phyloP scores from a whole-genome alignment of 1,140 invertebrate genomes.

The Akabosia matsudoensis region DNA sequence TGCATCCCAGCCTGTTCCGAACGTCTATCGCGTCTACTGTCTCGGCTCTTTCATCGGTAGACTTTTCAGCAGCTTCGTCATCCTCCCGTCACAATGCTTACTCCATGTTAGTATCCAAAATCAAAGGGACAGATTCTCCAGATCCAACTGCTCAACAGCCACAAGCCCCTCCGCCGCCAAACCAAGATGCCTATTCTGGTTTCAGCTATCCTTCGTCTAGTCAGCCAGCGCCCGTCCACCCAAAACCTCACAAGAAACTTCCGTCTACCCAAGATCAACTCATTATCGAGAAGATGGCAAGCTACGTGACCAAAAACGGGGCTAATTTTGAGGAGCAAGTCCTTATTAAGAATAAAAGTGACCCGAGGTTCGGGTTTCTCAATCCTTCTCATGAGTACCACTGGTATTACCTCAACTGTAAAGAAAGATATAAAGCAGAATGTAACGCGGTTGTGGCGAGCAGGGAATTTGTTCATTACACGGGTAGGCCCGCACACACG shows the following conservation, averaged over 20 bases:
- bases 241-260: constrained; percentile 52
- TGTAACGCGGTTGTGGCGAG: constrained; percentile 31
- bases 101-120: constrained; percentile 76
- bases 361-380: constrained; percentile 78
- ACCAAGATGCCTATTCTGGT: not conserved
- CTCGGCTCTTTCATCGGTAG: no score
- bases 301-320: constrained; percentile 91
- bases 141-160: not conserved
- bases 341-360: constrained; percentile 77
- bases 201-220: constrained; percentile 5
- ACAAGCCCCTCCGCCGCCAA: not conserved
- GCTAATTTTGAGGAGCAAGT: constrained; percentile 83
- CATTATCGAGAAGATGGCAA: constrained; percentile 93
- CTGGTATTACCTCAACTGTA: constrained; percentile 64
- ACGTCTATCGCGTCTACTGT: no score
- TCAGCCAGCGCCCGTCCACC: not conserved
- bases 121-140: constrained; percentile 63
- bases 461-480: constrained; percentile 35
- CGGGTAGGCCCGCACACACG: not conserved
- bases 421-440: constrained; percentile 36
- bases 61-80: constrained; percentile 19
- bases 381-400: constrained; percentile 69
- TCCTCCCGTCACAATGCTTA: constrained; percentile 79
- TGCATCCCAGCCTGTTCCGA: constrained; percentile 70
- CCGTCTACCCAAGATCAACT: constrained; percentile 73